Evolutionary conservation across 2,888 invertebrate genomes (phyloP).

Genomic region (Acleris literana): DNA sequence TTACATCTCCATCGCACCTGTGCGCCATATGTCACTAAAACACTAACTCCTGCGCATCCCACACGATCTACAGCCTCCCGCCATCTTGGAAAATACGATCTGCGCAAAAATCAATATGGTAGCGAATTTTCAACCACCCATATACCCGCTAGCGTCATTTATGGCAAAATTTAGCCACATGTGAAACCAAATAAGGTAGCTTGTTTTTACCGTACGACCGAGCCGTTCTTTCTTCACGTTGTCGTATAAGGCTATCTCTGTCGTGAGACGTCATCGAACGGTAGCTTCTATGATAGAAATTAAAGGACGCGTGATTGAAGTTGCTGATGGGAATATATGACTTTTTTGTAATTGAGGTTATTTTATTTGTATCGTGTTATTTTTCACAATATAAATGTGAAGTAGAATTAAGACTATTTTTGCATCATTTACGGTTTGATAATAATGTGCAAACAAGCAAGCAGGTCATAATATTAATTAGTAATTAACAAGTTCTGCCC

Average conservation of each 20-base stretch:
- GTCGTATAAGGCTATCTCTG: conserved; percentile 49
- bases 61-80: conserved; percentile 37
- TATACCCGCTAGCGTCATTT: conserved; percentile 54
- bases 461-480: too few relatives aligned
- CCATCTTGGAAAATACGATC: conserved; percentile 47
- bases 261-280: conserved; percentile 73
- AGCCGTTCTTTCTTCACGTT: conserved; percentile 48
- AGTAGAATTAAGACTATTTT: too few relatives aligned
- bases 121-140: conserved; percentile 57
- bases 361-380: neutral
- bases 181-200: conserved; percentile 79
- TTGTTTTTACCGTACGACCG: conserved; percentile 65
- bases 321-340: conserved; percentile 16
- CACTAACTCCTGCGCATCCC: conserved; percentile 52
- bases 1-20: conserved; percentile 39
- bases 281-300: conserved; percentile 49
- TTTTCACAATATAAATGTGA: too few relatives aligned
- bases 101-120: conserved; percentile 53
- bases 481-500: too few relatives aligned
- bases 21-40: conserved; percentile 64
- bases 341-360: neutral
- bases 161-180: conserved; percentile 77
- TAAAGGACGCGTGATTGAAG: conserved; percentile 12
- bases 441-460: too few relatives aligned
- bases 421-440: too few relatives aligned